Evolutionary conservation across 2,888 invertebrate genomes (phyloP), one percentile per base, ranked within the genome.

Genomic region (Drosophila multiciliata): DNA sequence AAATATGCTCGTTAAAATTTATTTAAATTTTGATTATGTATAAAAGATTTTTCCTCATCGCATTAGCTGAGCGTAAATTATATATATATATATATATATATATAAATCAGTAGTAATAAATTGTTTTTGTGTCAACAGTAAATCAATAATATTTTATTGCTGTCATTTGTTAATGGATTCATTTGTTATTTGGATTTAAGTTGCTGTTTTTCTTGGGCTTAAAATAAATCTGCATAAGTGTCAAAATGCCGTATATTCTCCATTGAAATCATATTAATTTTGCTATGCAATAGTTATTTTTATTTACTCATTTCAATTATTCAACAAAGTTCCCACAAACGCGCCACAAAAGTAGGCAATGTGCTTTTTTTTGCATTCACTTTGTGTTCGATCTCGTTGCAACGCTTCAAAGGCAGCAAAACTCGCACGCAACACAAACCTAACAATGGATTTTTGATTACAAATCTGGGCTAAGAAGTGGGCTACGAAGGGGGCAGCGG

Each of bases 401-500:
- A 58, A 33, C 58, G 57, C 42, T 45, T 58, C 68, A 57, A 68
- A 69, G 53, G 3, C 53, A 48, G 12, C 45, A 45, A 20, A 55
- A 36, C n/a, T 66, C 48, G 29, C 40, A 61, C 35, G 40, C 20
- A 32, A 38, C 26, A 11, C 20, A 33, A 52, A n/a, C 11, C 20
- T 35, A 52, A 53, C 53, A 33, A 67, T 57, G 59, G 69, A 60
- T 64, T 69, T 64, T 60, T 59, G 54, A 70, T 66, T 45, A 45
- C 53, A 70, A 61, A 60, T 70, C 35, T 54, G 29, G 32, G 42
- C 3, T 23, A 45, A 45, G 23, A 45, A 15, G 45, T 29, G 8
- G 15, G 7, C 7, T 4, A 4, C 15, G 8, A 15, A 6, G 3
- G n/a, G 4, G 6, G n/a, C 11, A n/a, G 8, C n/a, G 17, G 11